Base-by-base conservation (phyloP, 2,797 vertebrate species). In the Siniperca undulata region DNA sequence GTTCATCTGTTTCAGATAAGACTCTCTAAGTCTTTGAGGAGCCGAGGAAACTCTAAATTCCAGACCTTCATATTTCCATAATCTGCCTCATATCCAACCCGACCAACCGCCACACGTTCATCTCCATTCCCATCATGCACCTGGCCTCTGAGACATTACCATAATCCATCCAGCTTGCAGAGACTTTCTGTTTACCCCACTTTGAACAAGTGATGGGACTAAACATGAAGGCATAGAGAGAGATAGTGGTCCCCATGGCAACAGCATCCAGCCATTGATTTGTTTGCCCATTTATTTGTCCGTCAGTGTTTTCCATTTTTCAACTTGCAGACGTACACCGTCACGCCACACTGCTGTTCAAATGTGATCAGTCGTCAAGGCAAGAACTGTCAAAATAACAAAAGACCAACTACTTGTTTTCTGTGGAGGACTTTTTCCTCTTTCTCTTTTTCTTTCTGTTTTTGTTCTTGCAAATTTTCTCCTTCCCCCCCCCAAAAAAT, bases 91-190 rank as follows among this genome's bases (percentile, higher is more conserved):
- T 46, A 80, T 86, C 64, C 87, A 61, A 76, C 80, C 48, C 44
- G 0, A 58, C 38, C 77, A 77, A 65, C 82, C 74, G 67, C 86
- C 75, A 40, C 82, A 50, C 74, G 2, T 22, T 83, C 87, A 86
- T 88, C 87, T 80, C 64, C 70, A 78, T 79, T 91, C 88, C 89
- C 91, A 88, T 91, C 88, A 88, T 86, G 87, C 91, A 90, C 86
- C 89, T 94, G 86, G 88, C 65, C 80, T 72, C 64, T 17, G 62
- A 77, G 56, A 73, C 72, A 87, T 92, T 89, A 91, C 59, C 92
- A 92, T 93, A 94, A 94, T 93, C 90, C 87, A 77, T 60, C 60
- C 80, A 8, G 64, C 67, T 72, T n/a, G 72, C 81, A 64, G 48
- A 88, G 58, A 80, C 86, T 91, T 91, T 84, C 86, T 85, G 92